phyloP scores from a whole-genome alignment of 2,113 vertebrate genomes.

The Tupaia chinensis region DNA sequence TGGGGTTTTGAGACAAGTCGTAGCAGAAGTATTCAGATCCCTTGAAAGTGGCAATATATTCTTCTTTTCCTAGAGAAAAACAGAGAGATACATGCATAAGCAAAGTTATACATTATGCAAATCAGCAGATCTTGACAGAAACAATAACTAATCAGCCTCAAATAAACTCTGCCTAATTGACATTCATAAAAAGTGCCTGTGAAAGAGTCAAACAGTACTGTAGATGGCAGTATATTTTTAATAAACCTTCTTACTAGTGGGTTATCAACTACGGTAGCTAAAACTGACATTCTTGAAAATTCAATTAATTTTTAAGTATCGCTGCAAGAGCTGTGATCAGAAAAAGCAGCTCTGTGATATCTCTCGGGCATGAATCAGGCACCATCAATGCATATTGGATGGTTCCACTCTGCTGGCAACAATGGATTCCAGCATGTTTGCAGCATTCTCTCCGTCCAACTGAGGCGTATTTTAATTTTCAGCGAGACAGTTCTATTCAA shows the following conservation, averaged over 20 bases:
- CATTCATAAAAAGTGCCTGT: neutral
- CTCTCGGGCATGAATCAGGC: conserved; percentile 62
- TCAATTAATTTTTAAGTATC: conserved; percentile 77
- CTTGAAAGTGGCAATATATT: conserved; percentile 98
- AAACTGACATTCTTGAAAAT: conserved; percentile 66
- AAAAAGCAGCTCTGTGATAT: conserved; percentile 27
- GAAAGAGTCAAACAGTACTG: neutral
- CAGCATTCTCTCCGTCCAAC: neutral
- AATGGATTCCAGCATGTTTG: conserved; percentile 41
- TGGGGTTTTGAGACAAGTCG: conserved; percentile 98
- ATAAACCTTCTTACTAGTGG: conserved; percentile 1
- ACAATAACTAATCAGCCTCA: neutral
- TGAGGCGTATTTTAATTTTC: conserved; percentile 65
- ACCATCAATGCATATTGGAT: conserved; percentile 49
- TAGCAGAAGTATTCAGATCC: conserved; percentile 99
- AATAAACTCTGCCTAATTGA: conserved; percentile 26
- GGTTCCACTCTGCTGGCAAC: conserved; percentile 57
- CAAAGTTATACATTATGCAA: conserved; percentile 50
- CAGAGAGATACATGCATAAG: conserved; percentile 62
- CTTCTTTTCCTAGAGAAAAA: conserved; percentile 95
- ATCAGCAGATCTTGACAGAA: conserved; percentile 53
- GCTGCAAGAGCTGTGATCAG: conserved; percentile 66
- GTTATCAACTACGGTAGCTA: conserved; percentile 35
- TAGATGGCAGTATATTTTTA: conserved; percentile 62
- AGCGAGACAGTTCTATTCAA: conserved; percentile 66